These are phyloP conservation scores for Pinna nobilis DNA, from an alignment of 1,140 invertebrate species.

Conservation along the genomic window DNA sequence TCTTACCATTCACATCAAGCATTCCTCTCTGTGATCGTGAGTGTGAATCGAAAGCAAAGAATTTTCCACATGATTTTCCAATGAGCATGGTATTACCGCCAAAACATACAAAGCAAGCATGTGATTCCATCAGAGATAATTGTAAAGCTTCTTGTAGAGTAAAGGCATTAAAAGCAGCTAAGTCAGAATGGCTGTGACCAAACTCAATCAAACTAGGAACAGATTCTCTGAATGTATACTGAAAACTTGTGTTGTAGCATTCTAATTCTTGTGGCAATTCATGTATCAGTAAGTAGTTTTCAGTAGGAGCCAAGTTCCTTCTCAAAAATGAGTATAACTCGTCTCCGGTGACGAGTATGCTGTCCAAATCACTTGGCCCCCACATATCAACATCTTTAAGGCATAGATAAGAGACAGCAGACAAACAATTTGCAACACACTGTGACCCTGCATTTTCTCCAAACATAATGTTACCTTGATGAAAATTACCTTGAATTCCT, in stretches of 20 bases:
- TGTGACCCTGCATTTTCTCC: conserved; percentile 3
- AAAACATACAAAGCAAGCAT: conserved; percentile 23
- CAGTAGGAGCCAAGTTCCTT: neutral
- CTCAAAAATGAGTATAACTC: conserved; percentile 5
- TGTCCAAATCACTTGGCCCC: neutral
- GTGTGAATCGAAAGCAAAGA: conserved; percentile 26
- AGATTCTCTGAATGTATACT: conserved; percentile 2
- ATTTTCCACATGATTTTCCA: neutral
- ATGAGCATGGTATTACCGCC: neutral
- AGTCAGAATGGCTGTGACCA: neutral
- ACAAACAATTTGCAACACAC: conserved; percentile 22
- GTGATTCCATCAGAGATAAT: neutral
- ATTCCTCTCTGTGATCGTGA: neutral
- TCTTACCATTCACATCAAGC: neutral
- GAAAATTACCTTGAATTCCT: conserved; percentile 17
- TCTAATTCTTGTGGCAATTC: conserved; percentile 12
- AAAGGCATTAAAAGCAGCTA: neutral
- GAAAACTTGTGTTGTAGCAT: neutral
- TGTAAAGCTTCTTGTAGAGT: conserved; percentile 15
- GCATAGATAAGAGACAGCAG: neutral
- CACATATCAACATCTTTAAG: conserved; percentile 8
- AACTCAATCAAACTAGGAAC: neutral
- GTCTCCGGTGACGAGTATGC: conserved; percentile 6
- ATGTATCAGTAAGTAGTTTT: conserved; percentile 7
- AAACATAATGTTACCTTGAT: conserved; percentile 15